A percentile compares a stretch with the other conserved stretches of the same genome.
Conservation (phyloP, 2,888 invertebrate genomes). For the Caenorhabditis sp. region DNA sequence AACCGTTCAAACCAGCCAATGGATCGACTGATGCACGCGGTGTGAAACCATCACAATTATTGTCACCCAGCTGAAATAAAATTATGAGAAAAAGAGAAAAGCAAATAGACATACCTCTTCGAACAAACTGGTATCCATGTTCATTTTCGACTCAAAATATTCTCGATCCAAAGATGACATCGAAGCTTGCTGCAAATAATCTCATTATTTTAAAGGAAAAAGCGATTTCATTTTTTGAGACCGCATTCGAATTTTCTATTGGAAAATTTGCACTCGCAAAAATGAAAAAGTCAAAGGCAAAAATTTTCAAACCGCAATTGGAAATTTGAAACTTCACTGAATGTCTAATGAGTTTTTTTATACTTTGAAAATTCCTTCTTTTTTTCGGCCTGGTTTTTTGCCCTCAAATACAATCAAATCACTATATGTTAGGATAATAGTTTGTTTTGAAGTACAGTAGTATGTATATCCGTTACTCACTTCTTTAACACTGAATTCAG, state of each 20-base stretch:
- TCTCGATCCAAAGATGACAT: slow-evolving; percentile 34
- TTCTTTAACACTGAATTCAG: slow-evolving; percentile 29
- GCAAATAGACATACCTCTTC: slow-evolving; percentile 1
- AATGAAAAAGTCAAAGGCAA: too few relatives aligned
- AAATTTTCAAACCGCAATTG: too few relatives aligned
- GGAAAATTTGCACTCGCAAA: too few relatives aligned
- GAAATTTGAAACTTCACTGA: too few relatives aligned
- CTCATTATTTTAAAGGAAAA: too few relatives aligned
- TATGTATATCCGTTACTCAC: not conserved
- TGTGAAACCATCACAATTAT: slow-evolving; percentile 33
- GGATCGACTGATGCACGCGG: slow-evolving; percentile 9
- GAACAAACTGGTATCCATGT: not conserved
- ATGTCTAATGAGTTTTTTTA: too few relatives aligned
- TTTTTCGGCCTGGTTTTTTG: too few relatives aligned
- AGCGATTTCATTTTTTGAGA: not conserved
- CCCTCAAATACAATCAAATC: too few relatives aligned
- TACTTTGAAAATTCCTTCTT: too few relatives aligned
- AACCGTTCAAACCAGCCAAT: not conserved
- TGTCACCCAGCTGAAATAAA: slow-evolving; percentile 24
- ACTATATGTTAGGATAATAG: too few relatives aligned
- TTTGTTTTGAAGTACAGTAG: too few relatives aligned
- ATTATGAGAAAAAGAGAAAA: too few relatives aligned
- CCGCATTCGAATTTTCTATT: not conserved
- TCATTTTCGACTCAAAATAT: slow-evolving; percentile 30
- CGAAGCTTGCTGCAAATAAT: slow-evolving; percentile 14